These are phyloP conservation scores for Xenentodon cancila DNA, from an alignment of 2,797 vertebrate genomes.

Conservation along the genomic window DNA sequence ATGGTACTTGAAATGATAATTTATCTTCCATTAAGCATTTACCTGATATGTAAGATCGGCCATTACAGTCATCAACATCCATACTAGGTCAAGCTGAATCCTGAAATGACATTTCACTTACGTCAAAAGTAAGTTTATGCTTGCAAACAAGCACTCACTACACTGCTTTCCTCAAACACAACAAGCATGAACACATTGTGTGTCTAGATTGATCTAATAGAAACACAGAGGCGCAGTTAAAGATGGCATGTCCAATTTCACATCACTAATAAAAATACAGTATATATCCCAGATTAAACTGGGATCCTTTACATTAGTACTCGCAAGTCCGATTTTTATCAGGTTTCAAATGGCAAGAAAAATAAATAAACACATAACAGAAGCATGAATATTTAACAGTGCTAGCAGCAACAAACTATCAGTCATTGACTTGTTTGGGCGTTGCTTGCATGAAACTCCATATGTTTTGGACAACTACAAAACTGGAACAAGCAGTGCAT, in stretches of 20 bases:
- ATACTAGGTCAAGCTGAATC: constrained; percentile 86
- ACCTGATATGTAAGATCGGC: constrained; percentile 92
- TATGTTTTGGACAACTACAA: not conserved
- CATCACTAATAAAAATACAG: not conserved
- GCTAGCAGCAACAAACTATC: too few species aligned
- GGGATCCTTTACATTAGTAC: not conserved
- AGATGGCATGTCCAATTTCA: constrained; percentile 5
- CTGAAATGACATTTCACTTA: constrained; percentile 58
- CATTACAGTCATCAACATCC: constrained; percentile 97
- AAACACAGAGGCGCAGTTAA: not conserved
- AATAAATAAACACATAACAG: too few species aligned
- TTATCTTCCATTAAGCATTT: constrained; percentile 16
- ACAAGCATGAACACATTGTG: not conserved
- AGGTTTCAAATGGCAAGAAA: too few species aligned
- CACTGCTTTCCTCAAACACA: not conserved
- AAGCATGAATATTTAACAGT: too few species aligned
- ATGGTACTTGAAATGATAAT: not conserved
- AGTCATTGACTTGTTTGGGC: too few species aligned
- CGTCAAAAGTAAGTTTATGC: constrained; percentile 1
- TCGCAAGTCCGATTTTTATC: not conserved
- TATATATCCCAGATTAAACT: not conserved
- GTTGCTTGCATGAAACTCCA: not conserved
- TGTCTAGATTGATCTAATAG: not conserved
- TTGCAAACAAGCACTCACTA: not conserved
- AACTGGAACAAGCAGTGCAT: too few species aligned